A percentile compares a stretch with the other conserved stretches of the same genome.
phyloP scores from a whole-genome alignment of 2,797 vertebrate genomes.

The Rhinoraja longicauda region DNA sequence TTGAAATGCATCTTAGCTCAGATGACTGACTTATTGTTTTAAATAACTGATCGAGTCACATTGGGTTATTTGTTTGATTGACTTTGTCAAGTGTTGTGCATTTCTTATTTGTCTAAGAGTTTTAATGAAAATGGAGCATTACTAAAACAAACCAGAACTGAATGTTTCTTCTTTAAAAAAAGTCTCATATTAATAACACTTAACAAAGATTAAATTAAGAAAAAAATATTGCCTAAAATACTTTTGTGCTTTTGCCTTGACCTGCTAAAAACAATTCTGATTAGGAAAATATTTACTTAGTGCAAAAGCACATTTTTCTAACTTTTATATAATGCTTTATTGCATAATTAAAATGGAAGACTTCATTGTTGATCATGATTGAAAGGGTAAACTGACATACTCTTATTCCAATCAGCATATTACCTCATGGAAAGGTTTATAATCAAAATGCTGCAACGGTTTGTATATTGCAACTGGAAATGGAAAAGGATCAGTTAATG shows the following conservation, averaged over 20 bases:
- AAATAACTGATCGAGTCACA: not conserved
- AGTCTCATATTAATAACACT: not conserved
- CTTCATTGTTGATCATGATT: not conserved
- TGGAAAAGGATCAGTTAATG: not conserved
- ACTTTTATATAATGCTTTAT: not conserved
- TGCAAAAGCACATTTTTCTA: not conserved
- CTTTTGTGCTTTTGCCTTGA: not conserved
- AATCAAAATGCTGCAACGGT: not conserved
- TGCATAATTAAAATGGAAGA: not conserved
- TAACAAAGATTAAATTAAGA: not conserved
- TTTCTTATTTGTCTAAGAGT: not conserved
- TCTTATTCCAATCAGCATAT: not conserved
- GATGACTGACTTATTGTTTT: not conserved
- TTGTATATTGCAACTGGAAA: not conserved
- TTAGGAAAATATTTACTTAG: not conserved
- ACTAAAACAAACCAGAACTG: not conserved
- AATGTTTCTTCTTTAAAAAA: not conserved
- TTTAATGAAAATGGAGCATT: not conserved
- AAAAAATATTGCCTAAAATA: not conserved
- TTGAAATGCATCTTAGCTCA: not conserved
- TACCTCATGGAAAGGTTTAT: not conserved
- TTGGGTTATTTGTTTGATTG: not conserved
- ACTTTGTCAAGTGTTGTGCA: not conserved
- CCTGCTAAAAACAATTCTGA: not conserved
- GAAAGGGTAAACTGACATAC: not conserved